phyloP scores from a whole-genome alignment of 2,113 vertebrate genomes.

The Oreochromis spilurus region DNA sequence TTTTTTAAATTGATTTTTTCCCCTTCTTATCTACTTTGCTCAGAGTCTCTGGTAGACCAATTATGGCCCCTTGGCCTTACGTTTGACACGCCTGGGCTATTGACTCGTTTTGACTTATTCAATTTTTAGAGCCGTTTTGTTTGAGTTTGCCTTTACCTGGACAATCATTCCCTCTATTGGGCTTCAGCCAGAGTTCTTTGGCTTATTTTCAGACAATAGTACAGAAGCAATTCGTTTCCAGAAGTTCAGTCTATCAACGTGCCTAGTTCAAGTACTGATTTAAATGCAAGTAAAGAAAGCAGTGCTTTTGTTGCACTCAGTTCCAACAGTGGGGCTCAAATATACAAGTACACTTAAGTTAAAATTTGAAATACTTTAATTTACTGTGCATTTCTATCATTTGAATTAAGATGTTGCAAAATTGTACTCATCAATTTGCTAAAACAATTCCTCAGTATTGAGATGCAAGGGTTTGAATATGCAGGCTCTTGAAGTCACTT shows the following conservation, averaged over 20 bases:
- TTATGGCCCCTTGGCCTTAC: background rate
- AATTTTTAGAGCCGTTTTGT: accelerated
- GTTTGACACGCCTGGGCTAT: background rate
- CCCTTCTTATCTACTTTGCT: background rate
- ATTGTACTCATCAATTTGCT: background rate
- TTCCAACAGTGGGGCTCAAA: background rate
- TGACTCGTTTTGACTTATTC: background rate
- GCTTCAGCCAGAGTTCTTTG: background rate
- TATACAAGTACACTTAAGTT: background rate
- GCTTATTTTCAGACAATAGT: background rate
- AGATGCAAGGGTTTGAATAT: background rate
- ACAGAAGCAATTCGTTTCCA: background rate
- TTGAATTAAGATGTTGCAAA: background rate
- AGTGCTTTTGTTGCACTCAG: background rate
- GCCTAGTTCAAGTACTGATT: background rate
- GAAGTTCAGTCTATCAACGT: background rate
- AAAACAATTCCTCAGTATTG: background rate
- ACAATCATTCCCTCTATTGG: background rate
- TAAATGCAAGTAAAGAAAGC: background rate
- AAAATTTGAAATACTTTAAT: background rate
- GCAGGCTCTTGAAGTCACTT: background rate
- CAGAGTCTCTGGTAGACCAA: background rate
- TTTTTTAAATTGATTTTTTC: background rate
- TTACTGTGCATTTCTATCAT: background rate
- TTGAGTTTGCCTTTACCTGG: background rate